phyloP scores from a whole-genome alignment of 2,113 vertebrate genomes.

The Forbesichthys agassizii region DNA sequence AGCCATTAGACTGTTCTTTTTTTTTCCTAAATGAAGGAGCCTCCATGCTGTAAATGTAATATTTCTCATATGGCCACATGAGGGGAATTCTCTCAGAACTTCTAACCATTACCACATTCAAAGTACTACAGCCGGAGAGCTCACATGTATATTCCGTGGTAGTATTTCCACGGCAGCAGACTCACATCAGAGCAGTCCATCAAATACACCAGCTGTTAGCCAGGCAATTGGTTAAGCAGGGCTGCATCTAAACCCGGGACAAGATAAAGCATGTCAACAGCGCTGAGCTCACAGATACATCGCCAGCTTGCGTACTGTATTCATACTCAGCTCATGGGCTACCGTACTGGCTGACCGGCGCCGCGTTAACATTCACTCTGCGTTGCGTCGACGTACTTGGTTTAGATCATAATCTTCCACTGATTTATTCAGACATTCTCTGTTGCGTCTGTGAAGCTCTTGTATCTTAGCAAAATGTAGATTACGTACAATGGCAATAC shows the following conservation, averaged over 20 bases:
- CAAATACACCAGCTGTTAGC: conserved; percentile 42
- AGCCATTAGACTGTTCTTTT: no score
- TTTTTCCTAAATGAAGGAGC: no score
- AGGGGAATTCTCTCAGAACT: no score
- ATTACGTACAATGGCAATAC: background rate
- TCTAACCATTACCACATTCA: background rate
- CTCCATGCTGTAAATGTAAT: no score
- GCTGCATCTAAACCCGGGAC: conserved; percentile 42
- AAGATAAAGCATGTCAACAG: conserved; percentile 39
- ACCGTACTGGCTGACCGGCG: conserved; percentile 10
- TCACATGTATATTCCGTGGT: conserved; percentile 11
- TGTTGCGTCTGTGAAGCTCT: background rate
- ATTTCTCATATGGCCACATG: no score
- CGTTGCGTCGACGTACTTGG: background rate
- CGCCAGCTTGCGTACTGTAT: conserved; percentile 25
- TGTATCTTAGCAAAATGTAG: background rate
- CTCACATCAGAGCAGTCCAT: conserved; percentile 41
- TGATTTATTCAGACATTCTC: conserved; percentile 3
- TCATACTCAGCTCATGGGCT: conserved; percentile 13
- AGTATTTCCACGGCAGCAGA: conserved; percentile 22
- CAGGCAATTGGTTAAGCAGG: conserved; percentile 53
- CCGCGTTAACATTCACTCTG: background rate
- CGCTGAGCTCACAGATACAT: conserved; percentile 41
- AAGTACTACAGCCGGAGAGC: background rate
- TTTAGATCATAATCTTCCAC: background rate